Evolutionary conservation across 1,140 invertebrate genomes (phyloP), one percentile per base, ranked within the genome.

Genomic region (Gryllus bimaculatus): DNA sequence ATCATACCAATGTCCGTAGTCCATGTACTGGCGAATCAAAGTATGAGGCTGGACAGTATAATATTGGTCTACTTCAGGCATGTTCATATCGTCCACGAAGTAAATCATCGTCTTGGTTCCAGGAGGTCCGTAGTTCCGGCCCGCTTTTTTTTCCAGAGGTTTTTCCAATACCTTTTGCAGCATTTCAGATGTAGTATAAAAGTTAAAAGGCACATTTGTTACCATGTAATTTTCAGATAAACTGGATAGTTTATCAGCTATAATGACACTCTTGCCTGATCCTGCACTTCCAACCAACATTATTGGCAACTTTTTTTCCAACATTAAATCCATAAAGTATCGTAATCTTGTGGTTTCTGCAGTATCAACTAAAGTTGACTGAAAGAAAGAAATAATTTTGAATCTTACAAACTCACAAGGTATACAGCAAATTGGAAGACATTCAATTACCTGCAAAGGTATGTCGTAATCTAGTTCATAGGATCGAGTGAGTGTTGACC

Each of bases 31-130:
- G 18, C 96, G 88, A 81, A 98, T 94, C 2, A 98, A 88, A 0
- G 96, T 98, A 84, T 98, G 96, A 0, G 96, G 95, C 84, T 98
- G 96, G 4, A 98, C 96, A 0, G 97, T 98, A 75, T 95, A 96
- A 84, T 98, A 98, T 78, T 90, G 90, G 87, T 98, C 97, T 5
- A 98, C 95, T 89, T 97, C 95, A 8, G 96, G 96, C 96, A 98
- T 98, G 86, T 98, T 99, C 89, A 98, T 91, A 84, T 99, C 97
- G 85, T 98, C 97, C 78, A 98, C 92, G 84, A 98, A 98, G 85
- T 98, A 98, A 80, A 99, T 92, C 84, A 99, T 91, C 18, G 90
- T 91, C 83, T 97, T 96, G 81, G 91, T 95, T 10, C 96, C 96
- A 2, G 95, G 94, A 66, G 97, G 97, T 0, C 94, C 96, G 85